A percentile compares a stretch with the other conserved stretches of the same genome.
Conservation (phyloP, 2,113 vertebrate genomes). For the Gobius niger region DNA sequence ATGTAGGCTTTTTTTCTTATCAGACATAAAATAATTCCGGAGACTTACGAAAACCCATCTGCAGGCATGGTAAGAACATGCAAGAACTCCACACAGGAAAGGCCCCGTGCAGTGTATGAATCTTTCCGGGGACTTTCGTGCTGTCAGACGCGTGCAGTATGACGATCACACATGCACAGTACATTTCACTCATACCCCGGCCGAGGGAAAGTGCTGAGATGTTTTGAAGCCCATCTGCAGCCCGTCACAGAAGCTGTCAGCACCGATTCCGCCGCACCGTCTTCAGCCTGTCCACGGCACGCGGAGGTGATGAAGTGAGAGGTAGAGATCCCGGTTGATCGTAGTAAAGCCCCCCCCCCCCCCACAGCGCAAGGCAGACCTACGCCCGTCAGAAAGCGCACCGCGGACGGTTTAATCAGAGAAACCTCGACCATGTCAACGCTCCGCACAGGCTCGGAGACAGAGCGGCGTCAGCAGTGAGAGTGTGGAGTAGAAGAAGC, state of each 20-base stretch:
- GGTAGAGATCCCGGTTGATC: no score
- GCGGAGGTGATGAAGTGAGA: not conserved
- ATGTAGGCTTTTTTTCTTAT: no score
- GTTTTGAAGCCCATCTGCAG: not conserved
- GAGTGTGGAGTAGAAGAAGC: not conserved
- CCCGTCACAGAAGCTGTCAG: not conserved
- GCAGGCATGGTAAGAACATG: no score
- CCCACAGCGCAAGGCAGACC: not conserved
- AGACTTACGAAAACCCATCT: no score
- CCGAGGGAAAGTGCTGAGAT: not conserved
- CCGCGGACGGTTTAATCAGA: constrained; percentile 23
- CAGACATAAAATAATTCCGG: no score
- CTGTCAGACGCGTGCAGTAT: no score
- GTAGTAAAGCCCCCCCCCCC: not conserved
- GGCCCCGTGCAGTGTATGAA: no score
- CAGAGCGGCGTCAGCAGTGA: not conserved
- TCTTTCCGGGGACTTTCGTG: no score
- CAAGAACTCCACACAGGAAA: no score
- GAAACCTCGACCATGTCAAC: not conserved
- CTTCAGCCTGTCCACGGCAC: not conserved
- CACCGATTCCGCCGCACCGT: not conserved
- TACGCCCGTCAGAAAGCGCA: not conserved
- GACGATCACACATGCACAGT: no score
- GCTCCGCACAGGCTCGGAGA: not conserved
- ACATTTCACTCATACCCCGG: not conserved